Evolutionary conservation across 1,140 invertebrate genomes (phyloP), one percentile per base, ranked within the genome.

Genomic region (Macrostomum lignano): DNA sequence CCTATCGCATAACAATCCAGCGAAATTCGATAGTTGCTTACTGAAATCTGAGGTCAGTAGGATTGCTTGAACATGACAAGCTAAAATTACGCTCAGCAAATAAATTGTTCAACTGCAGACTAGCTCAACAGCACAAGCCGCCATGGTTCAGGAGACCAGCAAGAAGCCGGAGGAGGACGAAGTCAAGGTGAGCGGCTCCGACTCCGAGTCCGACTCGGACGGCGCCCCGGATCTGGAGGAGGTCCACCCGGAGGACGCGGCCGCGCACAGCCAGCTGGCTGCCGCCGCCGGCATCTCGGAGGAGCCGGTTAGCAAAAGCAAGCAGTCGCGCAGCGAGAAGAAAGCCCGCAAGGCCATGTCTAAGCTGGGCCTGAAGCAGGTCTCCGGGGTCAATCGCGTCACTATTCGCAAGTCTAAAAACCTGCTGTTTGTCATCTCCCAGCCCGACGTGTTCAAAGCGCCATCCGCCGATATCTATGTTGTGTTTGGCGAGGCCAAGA

Each of bases 381-480:
- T 96, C 17, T 69, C 72, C 60, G 86, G 86, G 31, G 82, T 96
- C 2, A 84, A 74, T 48, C 67, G 88, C 46, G 88, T 98, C 3
- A 93, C 84, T 29, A 96, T 98, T 49, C 70, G 88, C 36, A 94
- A 96, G 59, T 91, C 86, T 3, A 94, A 96, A 62, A 94, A 93
- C 55, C 96, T 98, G 46, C 61, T 96, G 4, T 98, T 98, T 59
- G 88, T 96, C 15, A 96, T 98, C 46, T 91, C 86, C 58, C 88
- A 88, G 45, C 88, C 91, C 31, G 88, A 98, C 60, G 88, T 98
- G 5, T 88, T 86, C 61, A 96, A 96, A 60, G 91, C 86, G 53
- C 88, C 86, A n/a, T 82, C 82, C 36, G 91, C 82, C 20, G 91
- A 96, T 59, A 96, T 86, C 7, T 98, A 96, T 60, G 93, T 98